phyloP scores from a whole-genome alignment of 2,113 vertebrate genomes.

The Felis chaus region DNA sequence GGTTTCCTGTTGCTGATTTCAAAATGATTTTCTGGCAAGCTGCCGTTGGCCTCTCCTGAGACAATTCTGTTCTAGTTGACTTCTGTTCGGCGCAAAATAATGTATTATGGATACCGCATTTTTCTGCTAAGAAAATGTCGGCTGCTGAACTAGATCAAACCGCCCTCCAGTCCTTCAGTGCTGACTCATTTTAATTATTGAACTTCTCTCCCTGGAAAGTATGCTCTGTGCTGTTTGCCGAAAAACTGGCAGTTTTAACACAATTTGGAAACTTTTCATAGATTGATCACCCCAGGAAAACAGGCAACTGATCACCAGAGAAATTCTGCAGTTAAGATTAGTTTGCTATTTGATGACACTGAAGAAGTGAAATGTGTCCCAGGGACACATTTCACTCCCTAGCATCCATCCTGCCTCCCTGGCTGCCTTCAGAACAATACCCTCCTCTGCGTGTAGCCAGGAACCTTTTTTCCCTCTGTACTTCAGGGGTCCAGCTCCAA shows the following conservation, averaged over 20 bases:
- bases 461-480: background rate
- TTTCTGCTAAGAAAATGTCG: slow-evolving; percentile 81
- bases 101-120: slow-evolving; percentile 80
- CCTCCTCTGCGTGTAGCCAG: background rate
- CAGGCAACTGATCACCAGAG: slow-evolving; percentile 65
- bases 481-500: background rate
- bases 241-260: slow-evolving; percentile 81
- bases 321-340: slow-evolving; percentile 65
- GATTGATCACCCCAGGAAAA: slow-evolving; percentile 78
- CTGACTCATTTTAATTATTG: slow-evolving; percentile 87
- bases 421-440: background rate
- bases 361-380: background rate
- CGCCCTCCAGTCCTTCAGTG: slow-evolving; percentile 73
- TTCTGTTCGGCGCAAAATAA: slow-evolving; percentile 79
- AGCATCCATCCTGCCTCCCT: background rate
- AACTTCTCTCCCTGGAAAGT: slow-evolving; percentile 82
- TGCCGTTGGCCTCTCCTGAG: slow-evolving; percentile 76
- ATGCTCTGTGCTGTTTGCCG: slow-evolving; percentile 72
- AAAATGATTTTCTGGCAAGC: slow-evolving; percentile 76
- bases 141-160: slow-evolving; percentile 84
- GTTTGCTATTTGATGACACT: slow-evolving; percentile 20
- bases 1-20: slow-evolving; percentile 66
- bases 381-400: background rate
- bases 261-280: slow-evolving; percentile 79
- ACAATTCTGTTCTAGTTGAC: slow-evolving; percentile 78